A percentile compares a stretch with the other conserved stretches of the same genome.
Evolutionary conservation across 2,888 invertebrate genomes (phyloP).

Genomic region (Drosophila mimetica): DNA sequence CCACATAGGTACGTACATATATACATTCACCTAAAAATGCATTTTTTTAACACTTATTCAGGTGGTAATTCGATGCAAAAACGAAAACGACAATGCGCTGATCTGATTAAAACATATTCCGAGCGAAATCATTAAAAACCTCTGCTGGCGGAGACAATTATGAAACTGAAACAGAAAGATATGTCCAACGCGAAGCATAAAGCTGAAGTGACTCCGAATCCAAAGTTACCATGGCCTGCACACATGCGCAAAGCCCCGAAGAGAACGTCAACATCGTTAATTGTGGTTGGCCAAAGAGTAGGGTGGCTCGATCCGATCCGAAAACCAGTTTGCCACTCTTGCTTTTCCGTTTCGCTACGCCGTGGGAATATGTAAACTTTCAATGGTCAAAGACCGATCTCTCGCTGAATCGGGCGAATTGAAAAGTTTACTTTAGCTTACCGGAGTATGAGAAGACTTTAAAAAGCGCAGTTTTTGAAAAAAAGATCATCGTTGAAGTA

Average conservation of each 20-base stretch:
- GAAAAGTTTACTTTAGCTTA: background rate
- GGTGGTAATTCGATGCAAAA: constrained; percentile 16
- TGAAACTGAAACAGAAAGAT: constrained; percentile 46
- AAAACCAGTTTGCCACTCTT: constrained; percentile 43
- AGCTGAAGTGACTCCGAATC: constrained; percentile 32
- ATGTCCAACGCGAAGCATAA: constrained; percentile 46
- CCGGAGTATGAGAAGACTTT: background rate
- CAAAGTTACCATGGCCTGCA: constrained; percentile 45
- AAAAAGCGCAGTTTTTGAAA: background rate
- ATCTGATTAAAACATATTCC: constrained; percentile 33
- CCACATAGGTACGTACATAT: constrained; percentile 5
- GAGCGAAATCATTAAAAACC: constrained; percentile 35
- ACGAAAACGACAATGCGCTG: constrained; percentile 22
- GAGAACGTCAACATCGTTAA: constrained; percentile 45
- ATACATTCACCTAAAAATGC: constrained; percentile 11
- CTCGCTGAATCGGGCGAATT: background rate
- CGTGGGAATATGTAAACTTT: constrained; percentile 30
- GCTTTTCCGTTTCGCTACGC: constrained; percentile 30
- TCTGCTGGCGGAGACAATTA: constrained; percentile 41
- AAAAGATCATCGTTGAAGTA: background rate
- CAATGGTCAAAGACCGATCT: constrained; percentile 3
- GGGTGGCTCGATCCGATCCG: constrained; percentile 49
- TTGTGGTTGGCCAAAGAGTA: constrained; percentile 38
- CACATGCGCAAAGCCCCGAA: constrained; percentile 46
- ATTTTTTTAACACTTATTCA: constrained; percentile 20